These are phyloP conservation scores for Paedocypris sp. DNA, from an alignment of 2,113 vertebrate species.

Conservation along the genomic window DNA sequence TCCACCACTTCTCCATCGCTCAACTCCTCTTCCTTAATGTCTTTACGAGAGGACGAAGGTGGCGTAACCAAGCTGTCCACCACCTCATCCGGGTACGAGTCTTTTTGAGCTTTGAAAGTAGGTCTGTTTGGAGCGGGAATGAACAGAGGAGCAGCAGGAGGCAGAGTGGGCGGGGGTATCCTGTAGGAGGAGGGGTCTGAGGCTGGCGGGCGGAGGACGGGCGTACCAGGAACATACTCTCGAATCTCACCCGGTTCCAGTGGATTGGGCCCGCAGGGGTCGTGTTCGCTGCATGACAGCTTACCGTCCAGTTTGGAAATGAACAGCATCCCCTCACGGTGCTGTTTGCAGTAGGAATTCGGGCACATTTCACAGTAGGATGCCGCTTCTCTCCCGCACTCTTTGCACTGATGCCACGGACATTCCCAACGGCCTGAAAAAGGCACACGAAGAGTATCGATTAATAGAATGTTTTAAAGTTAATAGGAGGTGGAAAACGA, in stretches of 20 bases:
- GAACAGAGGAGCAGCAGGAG: slow-evolving; percentile 9
- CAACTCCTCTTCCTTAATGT: slow-evolving; percentile 39
- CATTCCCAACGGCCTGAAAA: slow-evolving; percentile 94
- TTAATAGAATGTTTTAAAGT: no score
- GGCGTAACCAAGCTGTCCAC: slow-evolving; percentile 4
- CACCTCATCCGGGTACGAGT: not conserved
- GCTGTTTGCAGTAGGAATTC: slow-evolving; percentile 92
- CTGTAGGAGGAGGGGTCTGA: not conserved
- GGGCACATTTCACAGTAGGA: slow-evolving; percentile 98
- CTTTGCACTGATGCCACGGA: slow-evolving; percentile 97
- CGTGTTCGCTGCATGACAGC: slow-evolving; percentile 90
- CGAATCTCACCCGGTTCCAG: slow-evolving; percentile 94
- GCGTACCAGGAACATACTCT: slow-evolving; percentile 64
- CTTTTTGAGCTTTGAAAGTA: not conserved
- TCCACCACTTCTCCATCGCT: slow-evolving; percentile 33
- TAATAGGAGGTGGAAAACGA: no score
- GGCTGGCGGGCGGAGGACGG: not conserved
- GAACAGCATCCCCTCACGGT: slow-evolving; percentile 93
- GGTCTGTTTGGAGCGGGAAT: not conserved
- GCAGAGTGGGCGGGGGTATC: slow-evolving; percentile 7
- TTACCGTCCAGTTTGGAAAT: slow-evolving; percentile 95
- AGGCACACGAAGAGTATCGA: not conserved
- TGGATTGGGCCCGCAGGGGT: slow-evolving; percentile 89
- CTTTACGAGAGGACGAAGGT: slow-evolving; percentile 17
- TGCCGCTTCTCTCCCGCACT: slow-evolving; percentile 84